Percentiles rank a stretch among this genome's conserved stretches.
Evolutionary conservation across 2,113 vertebrate species (phyloP).

Genomic region (Pangasianodon hypophthalmus): DNA sequence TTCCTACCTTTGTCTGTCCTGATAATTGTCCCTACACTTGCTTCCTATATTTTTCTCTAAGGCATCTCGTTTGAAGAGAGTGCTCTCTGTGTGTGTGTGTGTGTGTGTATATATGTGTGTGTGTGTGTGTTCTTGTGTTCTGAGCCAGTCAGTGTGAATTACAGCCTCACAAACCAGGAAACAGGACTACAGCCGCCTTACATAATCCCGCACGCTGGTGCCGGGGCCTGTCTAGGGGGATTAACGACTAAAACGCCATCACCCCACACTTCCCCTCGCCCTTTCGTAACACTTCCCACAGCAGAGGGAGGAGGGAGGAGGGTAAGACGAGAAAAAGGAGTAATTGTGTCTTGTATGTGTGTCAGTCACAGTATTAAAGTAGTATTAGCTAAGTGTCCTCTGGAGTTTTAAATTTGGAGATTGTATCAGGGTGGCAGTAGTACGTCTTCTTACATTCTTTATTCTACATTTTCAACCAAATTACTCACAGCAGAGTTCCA

Average conservation of each 20-base stretch:
- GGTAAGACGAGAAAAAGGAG: not conserved
- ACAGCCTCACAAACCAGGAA: slow-evolving; percentile 47
- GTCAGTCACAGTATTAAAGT: not conserved
- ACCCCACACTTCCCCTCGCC: not conserved
- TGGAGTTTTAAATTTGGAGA: not conserved
- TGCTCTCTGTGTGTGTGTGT: not conserved
- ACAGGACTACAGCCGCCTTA: slow-evolving; percentile 40
- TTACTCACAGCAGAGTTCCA: not conserved
- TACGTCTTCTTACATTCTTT: not conserved
- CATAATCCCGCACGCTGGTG: slow-evolving; percentile 46
- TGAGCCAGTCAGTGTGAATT: not conserved
- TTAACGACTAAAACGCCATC: not conserved
- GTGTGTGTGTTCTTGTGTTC: not conserved
- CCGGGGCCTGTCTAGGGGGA: slow-evolving; percentile 34
- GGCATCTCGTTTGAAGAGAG: not conserved
- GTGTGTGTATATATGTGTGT: not conserved
- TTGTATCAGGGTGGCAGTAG: not conserved
- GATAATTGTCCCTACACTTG: not conserved
- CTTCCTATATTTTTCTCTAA: not conserved
- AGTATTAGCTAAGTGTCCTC: not conserved
- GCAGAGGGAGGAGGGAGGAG: not conserved
- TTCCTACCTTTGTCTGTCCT: not conserved
- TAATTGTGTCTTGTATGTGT: not conserved
- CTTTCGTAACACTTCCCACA: slow-evolving; percentile 32
- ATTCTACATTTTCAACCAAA: not conserved